Base-by-base conservation (phyloP, 2,888 invertebrate species). In the Ectobius pallidus region DNA sequence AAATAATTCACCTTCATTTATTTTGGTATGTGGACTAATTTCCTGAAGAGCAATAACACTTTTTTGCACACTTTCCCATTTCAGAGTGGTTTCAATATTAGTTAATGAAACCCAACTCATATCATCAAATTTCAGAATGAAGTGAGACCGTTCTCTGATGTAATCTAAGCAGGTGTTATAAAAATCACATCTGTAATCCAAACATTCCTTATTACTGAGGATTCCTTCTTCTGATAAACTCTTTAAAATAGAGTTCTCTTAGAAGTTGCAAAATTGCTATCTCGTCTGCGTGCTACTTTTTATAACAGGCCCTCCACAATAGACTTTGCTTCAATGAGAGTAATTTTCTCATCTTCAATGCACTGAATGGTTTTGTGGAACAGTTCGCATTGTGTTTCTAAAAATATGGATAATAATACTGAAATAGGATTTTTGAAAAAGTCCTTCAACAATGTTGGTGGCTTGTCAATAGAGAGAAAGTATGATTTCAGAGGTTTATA, bases 391-490 rank as follows among this genome's bases (percentile, higher is more conserved):
- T 49, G 49, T 49, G 18, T 14, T 49, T 49, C 49, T 49, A 49
- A 49, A 49, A 49, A 49, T 49, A 49, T 14, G 49, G n/a, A 49
- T 39, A 18, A 49, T 49, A 49, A 14, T 49, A 14, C 49, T 49
- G 49, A 49, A 49, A 49, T 18, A 49, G 49, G 49, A 49, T 49
- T 49, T 14, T 49, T 49, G 49, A 49, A 49, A 49, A 49, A 49
- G 18, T n/a, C 18, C 49, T 49, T 18, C 49, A 49, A 49, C 49
- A 49, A 39, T 39, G 39, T 39, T 14, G 14, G 7, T 39, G 39
- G 49, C 4, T 83, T 82, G 69, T 81, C 81, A n/a, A 83, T 82
- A 73, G 85, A 79, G 63, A 78, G 75, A 42, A 78, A 78, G 70
- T 77, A 78, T 14, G 74, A 70, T 61, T 77, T 77, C 34, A 77